Base-by-base conservation (phyloP, 2,888 invertebrate species). In the Dolichomitus sp. region DNA sequence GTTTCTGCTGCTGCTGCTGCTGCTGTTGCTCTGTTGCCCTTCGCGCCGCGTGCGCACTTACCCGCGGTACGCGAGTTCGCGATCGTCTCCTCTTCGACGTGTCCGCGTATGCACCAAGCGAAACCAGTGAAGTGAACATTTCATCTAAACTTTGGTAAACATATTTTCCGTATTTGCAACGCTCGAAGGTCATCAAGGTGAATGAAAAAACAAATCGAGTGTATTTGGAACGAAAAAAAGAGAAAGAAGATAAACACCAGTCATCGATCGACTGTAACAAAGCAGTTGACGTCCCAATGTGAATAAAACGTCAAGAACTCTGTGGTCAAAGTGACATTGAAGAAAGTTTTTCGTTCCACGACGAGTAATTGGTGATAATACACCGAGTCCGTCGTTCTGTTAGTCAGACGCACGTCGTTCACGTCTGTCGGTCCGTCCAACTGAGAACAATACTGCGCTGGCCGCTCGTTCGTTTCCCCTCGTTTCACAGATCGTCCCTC, bases 31-130 rank as follows among this genome's bases (percentile, higher is more conserved):
- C 69, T 69, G 69, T 73, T 83, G 75, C 79, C 80, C 83, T 75
- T 80, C 81, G 77, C 73, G 72, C 77, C 63, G 54, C 74, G 78
- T 69, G 73, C 61, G 89, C 90, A 89, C 89, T 89, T 88, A 90
- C 88, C 89, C 89, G 89, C 89, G 88, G 90, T 89, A 90, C 90
- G 88, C 88, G 90, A 82, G 81, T 82, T 74, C 74, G 81, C 78
- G 81, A 82, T 74, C 78, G 81, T 75, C 80, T 50, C 65, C 66
- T 63, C 68, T 69, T 63, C 77, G 61, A 48, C 23, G 57, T 27
- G 33, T 19, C 45, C 45, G 72, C 72, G 48, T 17, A 48, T 57
- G 17, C 12, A 48, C 59, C 48, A 54, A 72, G 9, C 57, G 59
- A 42, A n/a, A 12, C 57, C 17, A 54, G 54, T 70, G 27, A 70